A percentile compares a stretch with the other conserved stretches of the same genome.
Evolutionary conservation across 2,113 vertebrate genomes (phyloP).

Genomic region (Plecotus auritus): DNA sequence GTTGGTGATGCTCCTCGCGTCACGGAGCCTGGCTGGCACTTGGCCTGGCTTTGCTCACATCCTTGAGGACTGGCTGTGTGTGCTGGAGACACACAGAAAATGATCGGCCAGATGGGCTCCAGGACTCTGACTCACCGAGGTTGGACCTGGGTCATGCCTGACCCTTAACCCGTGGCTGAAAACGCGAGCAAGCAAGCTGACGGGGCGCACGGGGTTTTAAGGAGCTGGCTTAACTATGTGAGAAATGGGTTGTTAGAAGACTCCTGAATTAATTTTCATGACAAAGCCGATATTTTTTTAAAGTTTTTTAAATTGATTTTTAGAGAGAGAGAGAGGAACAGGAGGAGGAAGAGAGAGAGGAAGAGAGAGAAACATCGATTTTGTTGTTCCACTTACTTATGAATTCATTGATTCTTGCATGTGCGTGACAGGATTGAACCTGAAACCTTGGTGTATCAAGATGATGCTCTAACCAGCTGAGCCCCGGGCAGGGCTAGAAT

Average conservation of each 20-base stretch:
- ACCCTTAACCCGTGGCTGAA: neutral
- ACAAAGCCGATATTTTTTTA: neutral
- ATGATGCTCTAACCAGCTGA: too few species aligned
- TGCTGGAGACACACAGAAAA: neutral
- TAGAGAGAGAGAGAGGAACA: too few species aligned
- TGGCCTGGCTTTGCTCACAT: neutral
- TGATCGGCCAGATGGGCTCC: accelerated
- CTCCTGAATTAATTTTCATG: neutral
- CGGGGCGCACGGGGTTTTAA: neutral
- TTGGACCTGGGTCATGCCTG: accelerated
- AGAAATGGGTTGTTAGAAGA: neutral
- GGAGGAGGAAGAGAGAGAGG: too few species aligned
- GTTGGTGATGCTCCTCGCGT: accelerated
- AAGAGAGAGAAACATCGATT: too few species aligned
- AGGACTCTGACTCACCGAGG: too few species aligned
- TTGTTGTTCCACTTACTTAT: too few species aligned
- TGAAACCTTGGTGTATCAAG: too few species aligned
- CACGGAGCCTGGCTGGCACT: too few species aligned
- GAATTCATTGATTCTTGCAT: too few species aligned
- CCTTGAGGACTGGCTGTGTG: accelerated
- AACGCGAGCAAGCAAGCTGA: neutral
- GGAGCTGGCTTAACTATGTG: neutral
- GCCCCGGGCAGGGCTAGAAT: too few species aligned
- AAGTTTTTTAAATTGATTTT: too few species aligned
- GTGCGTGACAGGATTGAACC: too few species aligned